phyloP scores from a whole-genome alignment of 1,140 invertebrate species.

The Panulirus ornatus region DNA sequence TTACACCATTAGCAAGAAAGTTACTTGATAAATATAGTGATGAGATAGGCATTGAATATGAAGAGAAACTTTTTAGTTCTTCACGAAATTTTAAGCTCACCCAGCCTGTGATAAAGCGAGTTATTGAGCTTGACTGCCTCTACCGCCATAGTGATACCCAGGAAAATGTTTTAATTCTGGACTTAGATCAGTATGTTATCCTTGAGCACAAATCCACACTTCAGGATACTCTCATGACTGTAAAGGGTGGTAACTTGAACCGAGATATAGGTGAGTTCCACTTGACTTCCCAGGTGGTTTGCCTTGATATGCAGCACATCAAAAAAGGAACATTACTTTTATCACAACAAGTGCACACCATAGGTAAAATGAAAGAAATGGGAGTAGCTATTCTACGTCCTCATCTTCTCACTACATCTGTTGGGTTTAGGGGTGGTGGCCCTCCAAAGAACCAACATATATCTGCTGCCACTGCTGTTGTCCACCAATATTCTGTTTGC shows the following conservation, averaged over 20 bases:
- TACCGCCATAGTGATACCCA: slow-evolving; percentile 69
- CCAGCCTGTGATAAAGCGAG: slow-evolving; percentile 32
- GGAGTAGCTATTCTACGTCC: slow-evolving; percentile 69
- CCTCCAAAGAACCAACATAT: slow-evolving; percentile 64
- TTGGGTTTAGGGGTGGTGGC: background rate
- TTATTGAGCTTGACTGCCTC: slow-evolving; percentile 70
- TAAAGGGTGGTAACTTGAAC: slow-evolving; percentile 19
- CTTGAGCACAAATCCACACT: slow-evolving; percentile 47
- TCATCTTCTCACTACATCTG: slow-evolving; percentile 50
- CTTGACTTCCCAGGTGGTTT: slow-evolving; percentile 61
- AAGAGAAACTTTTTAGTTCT: slow-evolving; percentile 71
- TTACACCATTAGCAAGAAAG: slow-evolving; percentile 65
- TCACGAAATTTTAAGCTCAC: slow-evolving; percentile 45
- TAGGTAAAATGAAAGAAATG: slow-evolving; percentile 31
- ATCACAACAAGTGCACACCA: slow-evolving; percentile 60
- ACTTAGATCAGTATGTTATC: slow-evolving; percentile 65
- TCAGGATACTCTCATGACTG: slow-evolving; percentile 45
- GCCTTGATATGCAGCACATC: slow-evolving; percentile 68
- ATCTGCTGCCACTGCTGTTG: slow-evolving; percentile 43
- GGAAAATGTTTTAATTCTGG: slow-evolving; percentile 72
- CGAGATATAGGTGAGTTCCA: slow-evolving; percentile 69
- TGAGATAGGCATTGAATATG: slow-evolving; percentile 58
- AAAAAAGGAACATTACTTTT: slow-evolving; percentile 44
- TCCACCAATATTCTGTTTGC: slow-evolving; percentile 59
- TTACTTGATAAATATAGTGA: slow-evolving; percentile 69